These are phyloP conservation scores for Capreolus pygargus DNA, from an alignment of 2,113 vertebrate genomes.

Conservation along the genomic window DNA sequence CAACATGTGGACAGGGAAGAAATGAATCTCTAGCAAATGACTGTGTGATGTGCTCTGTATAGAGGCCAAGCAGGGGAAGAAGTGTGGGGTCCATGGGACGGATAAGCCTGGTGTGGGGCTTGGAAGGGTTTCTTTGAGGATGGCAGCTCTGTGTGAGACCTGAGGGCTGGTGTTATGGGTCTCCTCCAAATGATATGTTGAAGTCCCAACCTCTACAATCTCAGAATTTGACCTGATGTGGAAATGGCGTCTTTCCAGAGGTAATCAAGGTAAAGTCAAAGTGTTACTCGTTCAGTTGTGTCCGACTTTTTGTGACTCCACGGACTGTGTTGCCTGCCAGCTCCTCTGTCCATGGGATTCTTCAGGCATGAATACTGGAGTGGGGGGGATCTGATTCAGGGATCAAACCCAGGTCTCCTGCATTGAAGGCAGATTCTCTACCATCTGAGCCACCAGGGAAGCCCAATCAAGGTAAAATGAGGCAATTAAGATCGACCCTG, in stretches of 20 bases:
- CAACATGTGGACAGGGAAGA: neutral
- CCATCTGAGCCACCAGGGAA: neutral
- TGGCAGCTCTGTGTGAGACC: neutral
- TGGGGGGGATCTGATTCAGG: neutral
- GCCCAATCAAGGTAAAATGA: neutral
- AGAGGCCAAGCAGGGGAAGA: neutral
- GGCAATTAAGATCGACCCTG: neutral
- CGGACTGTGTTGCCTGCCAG: neutral
- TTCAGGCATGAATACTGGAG: neutral
- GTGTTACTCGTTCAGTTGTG: neutral
- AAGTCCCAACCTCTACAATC: neutral
- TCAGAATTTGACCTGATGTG: neutral
- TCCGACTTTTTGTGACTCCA: neutral
- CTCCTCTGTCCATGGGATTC: neutral
- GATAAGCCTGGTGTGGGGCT: neutral
- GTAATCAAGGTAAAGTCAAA: neutral
- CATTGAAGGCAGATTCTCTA: neutral
- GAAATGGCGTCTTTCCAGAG: neutral
- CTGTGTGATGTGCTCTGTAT: neutral
- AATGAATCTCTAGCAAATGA: neutral
- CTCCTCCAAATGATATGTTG: accelerated
- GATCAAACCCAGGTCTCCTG: neutral
- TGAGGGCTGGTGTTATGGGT: neutral
- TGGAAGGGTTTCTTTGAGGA: neutral
- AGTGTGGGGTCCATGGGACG: neutral